Evolutionary conservation across 2,888 invertebrate species (phyloP).

Genomic region (Eupithecia abbreviata): DNA sequence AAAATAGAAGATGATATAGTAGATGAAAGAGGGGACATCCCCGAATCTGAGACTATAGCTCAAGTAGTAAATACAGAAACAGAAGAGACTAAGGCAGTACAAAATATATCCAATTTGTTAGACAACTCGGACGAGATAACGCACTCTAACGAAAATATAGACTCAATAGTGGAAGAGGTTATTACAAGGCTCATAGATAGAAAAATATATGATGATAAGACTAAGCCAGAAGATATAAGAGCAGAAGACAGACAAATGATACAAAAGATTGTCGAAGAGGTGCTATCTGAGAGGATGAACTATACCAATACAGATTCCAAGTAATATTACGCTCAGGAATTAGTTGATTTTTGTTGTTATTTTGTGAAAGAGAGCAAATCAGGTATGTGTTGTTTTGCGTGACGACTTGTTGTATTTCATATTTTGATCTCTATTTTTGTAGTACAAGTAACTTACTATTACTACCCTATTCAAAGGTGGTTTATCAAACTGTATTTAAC

Average conservation of each 20-base stretch:
- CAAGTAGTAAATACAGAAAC: constrained; percentile 40
- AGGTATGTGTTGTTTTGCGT: neutral
- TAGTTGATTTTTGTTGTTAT: constrained; percentile 26
- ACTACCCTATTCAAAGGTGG: neutral
- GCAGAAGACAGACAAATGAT: constrained; percentile 74
- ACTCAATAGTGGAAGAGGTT: constrained; percentile 79
- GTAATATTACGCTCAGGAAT: constrained; percentile 37
- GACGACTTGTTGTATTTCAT: constrained; percentile 30
- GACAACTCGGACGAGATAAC: constrained; percentile 43
- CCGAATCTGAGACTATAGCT: constrained; percentile 53
- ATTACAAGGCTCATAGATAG: constrained; percentile 76
- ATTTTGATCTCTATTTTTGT: constrained; percentile 39
- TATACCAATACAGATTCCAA: constrained; percentile 60
- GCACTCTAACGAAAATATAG: constrained; percentile 67
- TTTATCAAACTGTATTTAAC: neutral
- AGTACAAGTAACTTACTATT: constrained; percentile 14
- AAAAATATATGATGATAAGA: constrained; percentile 81
- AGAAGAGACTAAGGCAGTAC: constrained; percentile 39
- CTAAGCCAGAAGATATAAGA: constrained; percentile 77
- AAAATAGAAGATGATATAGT: constrained; percentile 49
- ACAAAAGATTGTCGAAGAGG: constrained; percentile 79
- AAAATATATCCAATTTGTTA: constrained; percentile 36
- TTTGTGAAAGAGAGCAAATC: neutral
- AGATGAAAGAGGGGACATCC: constrained; percentile 68
- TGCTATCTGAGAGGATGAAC: constrained; percentile 73